Percentiles rank a stretch among this genome's conserved stretches.
Evolutionary conservation across 2,797 vertebrate genomes (phyloP).

Genomic region (Rachycentron canadum): DNA sequence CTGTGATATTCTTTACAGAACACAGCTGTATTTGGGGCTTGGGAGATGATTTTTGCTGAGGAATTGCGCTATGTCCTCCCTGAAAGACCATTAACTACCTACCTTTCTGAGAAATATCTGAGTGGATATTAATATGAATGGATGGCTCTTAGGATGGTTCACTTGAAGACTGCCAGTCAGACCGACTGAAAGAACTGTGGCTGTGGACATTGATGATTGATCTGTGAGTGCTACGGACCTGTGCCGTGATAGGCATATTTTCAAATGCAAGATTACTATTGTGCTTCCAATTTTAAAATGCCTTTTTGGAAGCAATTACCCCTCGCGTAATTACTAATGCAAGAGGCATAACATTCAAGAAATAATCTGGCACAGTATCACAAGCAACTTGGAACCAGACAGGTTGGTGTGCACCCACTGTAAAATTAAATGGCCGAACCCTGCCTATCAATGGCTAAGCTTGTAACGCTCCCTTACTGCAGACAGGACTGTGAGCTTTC

Average conservation of each 20-base stretch:
- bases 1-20: constrained; percentile 59
- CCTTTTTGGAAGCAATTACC: neutral
- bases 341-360: constrained; percentile 24
- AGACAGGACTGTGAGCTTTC: constrained; percentile 56
- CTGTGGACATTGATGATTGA: constrained; percentile 17
- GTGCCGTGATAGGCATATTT: constrained; percentile 12
- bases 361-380: constrained; percentile 30
- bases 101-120: constrained; percentile 56
- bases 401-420: constrained; percentile 34
- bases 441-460: constrained; percentile 39
- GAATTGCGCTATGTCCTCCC: constrained; percentile 65
- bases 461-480: constrained; percentile 37
- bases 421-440: constrained; percentile 32
- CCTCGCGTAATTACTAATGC: constrained; percentile 22
- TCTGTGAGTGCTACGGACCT: neutral
- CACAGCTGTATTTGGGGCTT: constrained; percentile 79
- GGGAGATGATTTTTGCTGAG: constrained; percentile 54
- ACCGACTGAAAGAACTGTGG: constrained; percentile 18
- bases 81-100: constrained; percentile 70
- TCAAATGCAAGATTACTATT: neutral
- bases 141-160: constrained; percentile 36
- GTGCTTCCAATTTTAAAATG: constrained; percentile 7
- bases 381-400: constrained; percentile 32
- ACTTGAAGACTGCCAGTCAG: constrained; percentile 40
- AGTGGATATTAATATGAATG: constrained; percentile 59